Evolutionary conservation across 2,797 vertebrate genomes (phyloP).

Genomic region (Tapirus indicus): DNA sequence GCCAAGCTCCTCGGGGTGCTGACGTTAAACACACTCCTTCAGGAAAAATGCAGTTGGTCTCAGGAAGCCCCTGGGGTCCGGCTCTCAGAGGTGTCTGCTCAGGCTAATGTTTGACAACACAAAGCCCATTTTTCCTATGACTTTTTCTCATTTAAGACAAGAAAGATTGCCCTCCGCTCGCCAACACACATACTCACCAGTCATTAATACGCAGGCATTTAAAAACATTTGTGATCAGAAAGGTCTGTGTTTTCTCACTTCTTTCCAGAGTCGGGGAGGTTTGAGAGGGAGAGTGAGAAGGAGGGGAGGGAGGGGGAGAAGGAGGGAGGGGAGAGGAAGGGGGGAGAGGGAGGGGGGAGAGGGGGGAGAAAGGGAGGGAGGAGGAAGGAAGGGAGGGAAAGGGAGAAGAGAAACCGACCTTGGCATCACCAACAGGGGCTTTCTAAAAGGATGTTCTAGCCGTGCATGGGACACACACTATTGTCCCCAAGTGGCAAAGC

Average conservation of each 20-base stretch:
- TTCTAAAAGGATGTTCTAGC: background rate
- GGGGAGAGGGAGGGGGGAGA: background rate
- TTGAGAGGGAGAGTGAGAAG: background rate
- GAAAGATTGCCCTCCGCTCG: constrained; percentile 79
- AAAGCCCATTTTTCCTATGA: constrained; percentile 85
- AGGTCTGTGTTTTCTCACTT: constrained; percentile 83
- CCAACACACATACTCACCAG: constrained; percentile 74
- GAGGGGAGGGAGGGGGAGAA: no score
- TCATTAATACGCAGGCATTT: constrained; percentile 84
- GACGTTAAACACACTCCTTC: constrained; percentile 83
- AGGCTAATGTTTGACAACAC: constrained; percentile 85
- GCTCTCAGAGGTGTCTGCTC: constrained; percentile 80
- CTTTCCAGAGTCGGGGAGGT: constrained; percentile 68
- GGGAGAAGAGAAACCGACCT: background rate
- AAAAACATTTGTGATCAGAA: constrained; percentile 83
- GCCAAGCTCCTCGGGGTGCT: constrained; percentile 80
- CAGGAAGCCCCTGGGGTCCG: constrained; percentile 78
- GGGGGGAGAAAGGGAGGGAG: no score
- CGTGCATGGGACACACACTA: background rate
- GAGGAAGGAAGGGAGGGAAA: no score
- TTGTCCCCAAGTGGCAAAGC: background rate
- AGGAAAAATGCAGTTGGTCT: constrained; percentile 82
- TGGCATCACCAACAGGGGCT: background rate
- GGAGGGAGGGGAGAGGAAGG: background rate
- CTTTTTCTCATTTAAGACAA: constrained; percentile 86